Evolutionary conservation across 2,113 vertebrate species (phyloP).

Genomic region (Aptenodytes patagonicus): DNA sequence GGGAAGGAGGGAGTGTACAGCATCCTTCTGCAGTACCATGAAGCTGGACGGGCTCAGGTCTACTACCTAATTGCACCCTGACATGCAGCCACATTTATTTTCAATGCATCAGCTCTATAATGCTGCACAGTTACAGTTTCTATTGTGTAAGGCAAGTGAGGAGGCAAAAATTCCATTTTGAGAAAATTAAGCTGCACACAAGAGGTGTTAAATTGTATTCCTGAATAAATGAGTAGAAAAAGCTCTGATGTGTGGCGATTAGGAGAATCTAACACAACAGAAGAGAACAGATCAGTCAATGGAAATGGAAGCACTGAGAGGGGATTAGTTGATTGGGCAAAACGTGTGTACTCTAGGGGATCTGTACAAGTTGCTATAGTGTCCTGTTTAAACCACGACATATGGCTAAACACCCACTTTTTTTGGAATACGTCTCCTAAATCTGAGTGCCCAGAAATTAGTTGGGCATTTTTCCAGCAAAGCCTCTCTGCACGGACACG

Average conservation of each 20-base stretch:
- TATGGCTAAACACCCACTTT: not conserved
- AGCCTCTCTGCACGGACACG: not conserved
- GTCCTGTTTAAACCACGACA: no score
- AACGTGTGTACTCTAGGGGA: not conserved
- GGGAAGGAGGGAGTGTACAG: not conserved
- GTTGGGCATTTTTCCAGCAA: fast-evolving
- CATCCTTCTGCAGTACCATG: not conserved
- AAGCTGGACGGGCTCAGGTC: not conserved
- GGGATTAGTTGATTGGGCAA: not conserved
- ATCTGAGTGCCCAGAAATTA: not conserved
- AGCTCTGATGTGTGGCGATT: not conserved
- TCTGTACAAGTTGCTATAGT: not conserved
- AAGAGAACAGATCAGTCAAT: not conserved
- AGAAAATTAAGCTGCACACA: not conserved
- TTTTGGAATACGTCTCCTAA: not conserved
- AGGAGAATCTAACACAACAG: not conserved
- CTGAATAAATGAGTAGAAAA: not conserved
- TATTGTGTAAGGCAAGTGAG: not conserved
- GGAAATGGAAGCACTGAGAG: not conserved
- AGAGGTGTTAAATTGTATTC: not conserved
- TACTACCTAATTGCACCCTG: not conserved
- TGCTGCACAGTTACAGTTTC: not conserved
- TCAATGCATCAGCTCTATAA: not conserved
- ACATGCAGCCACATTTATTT: not conserved
- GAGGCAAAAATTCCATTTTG: not conserved